Evolutionary conservation across 2,888 invertebrate species (phyloP).

Genomic region (Drosophila rellima): DNA sequence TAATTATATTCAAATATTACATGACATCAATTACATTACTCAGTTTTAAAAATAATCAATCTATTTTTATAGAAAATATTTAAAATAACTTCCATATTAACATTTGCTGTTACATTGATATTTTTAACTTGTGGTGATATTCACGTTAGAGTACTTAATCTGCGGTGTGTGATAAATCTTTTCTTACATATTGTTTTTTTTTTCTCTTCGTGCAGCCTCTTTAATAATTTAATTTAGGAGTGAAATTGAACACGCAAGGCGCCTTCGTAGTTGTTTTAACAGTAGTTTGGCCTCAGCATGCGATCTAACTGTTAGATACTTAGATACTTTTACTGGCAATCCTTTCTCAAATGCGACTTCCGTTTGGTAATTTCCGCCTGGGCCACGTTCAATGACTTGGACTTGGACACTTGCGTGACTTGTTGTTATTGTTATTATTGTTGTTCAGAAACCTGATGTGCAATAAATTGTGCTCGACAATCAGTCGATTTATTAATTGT

Average conservation of each 20-base stretch:
- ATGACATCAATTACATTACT: not conserved
- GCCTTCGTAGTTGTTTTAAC: constrained; percentile 11
- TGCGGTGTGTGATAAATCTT: not conserved
- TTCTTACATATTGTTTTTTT: not conserved
- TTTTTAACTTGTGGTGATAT: not conserved
- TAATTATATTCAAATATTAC: not conserved
- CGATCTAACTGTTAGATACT: constrained; percentile 63
- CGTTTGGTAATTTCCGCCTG: constrained; percentile 61
- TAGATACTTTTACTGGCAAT: constrained; percentile 60
- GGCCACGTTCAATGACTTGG: constrained; percentile 66
- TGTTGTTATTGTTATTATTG: constrained; percentile 35
- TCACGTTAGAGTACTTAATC: constrained; percentile 1
- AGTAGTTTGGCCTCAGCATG: constrained; percentile 51
- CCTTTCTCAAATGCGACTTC: constrained; percentile 62
- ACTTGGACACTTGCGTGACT: constrained; percentile 69
- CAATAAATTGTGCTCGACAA: constrained; percentile 41
- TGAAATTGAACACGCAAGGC: constrained; percentile 60
- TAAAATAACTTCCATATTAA: not conserved
- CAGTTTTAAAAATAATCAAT: too few relatives aligned
- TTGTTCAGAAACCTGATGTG: constrained; percentile 46
- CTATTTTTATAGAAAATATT: not conserved
- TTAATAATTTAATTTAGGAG: constrained; percentile 74
- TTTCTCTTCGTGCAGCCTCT: constrained; percentile 29
- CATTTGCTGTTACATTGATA: not conserved
- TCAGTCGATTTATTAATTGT: constrained; percentile 47